phyloP scores from a whole-genome alignment of 2,888 invertebrate genomes.

The Watsonalla cultraria region DNA sequence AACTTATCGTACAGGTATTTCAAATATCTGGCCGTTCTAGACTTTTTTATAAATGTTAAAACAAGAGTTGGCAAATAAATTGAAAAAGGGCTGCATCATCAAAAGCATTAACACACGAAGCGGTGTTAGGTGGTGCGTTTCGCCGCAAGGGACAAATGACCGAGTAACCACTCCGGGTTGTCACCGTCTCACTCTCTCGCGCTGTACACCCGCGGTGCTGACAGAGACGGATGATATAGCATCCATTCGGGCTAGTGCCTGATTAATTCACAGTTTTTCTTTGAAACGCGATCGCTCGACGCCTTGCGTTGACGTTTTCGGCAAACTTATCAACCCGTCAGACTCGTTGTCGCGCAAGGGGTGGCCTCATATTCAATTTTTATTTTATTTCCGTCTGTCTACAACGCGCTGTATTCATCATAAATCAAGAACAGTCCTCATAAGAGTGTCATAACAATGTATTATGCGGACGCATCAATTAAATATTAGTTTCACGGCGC shows the following conservation, averaged over 20 bases:
- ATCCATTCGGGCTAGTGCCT: slow-evolving; percentile 60
- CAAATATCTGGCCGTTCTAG: too few relatives aligned
- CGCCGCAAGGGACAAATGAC: slow-evolving; percentile 63
- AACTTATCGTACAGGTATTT: too few relatives aligned
- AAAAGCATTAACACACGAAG: slow-evolving; percentile 37
- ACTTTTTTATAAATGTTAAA: background rate
- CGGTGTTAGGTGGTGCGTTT: slow-evolving; percentile 51
- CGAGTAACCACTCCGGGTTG: slow-evolving; percentile 64
- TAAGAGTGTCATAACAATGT: slow-evolving; percentile 60
- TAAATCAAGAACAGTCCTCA: slow-evolving; percentile 36
- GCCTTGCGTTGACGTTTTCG: slow-evolving; percentile 58
- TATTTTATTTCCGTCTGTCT: slow-evolving; percentile 17
- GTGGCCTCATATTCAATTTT: slow-evolving; percentile 25
- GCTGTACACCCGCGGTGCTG: slow-evolving; percentile 37
- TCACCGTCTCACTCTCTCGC: slow-evolving; percentile 50
- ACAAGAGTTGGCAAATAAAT: slow-evolving; percentile 5
- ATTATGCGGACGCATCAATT: slow-evolving; percentile 62
- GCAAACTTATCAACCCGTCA: slow-evolving; percentile 55
- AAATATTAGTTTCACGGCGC: slow-evolving; percentile 62
- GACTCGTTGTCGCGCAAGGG: slow-evolving; percentile 31
- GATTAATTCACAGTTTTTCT: slow-evolving; percentile 74
- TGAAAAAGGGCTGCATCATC: slow-evolving; percentile 29
- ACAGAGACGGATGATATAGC: slow-evolving; percentile 59
- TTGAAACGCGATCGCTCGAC: slow-evolving; percentile 57
- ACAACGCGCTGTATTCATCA: slow-evolving; percentile 16